Evolutionary conservation across 2,797 vertebrate genomes (phyloP), one percentile per base, ranked within the genome.

Genomic region (Glyptemys insculpta): DNA sequence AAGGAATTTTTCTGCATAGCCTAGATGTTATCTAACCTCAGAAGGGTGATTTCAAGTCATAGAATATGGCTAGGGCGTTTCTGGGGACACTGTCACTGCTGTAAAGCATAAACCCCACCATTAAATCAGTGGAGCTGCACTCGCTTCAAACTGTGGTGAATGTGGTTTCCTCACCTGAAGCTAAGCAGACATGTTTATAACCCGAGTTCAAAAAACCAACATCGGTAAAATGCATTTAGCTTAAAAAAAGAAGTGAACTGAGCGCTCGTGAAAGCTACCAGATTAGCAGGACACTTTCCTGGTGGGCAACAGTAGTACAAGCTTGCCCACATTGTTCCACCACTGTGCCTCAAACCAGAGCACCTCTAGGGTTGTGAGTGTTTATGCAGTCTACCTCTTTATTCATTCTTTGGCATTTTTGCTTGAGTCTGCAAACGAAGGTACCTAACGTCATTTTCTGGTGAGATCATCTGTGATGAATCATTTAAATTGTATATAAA

Each of bases 71-170:
- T 72, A 5, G 44, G 49, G 21, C 15, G 54, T 91, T 94, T 88
- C 52, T 34, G n/a, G 44, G 9, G 54, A 59, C 72, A 80, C 74
- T 94, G 16, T 53, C 12, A 83, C 23, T 27, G 3, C 31, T 0
- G 16, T 81, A 0, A 14, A 41, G 5, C 57, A 85, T 80, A 25
- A 85, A 76, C 21, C 79, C 4, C 27, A 50, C 6, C 5, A 37
- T 57, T 27, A 9, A 0, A 0, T 21, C 62, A 1, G 0, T 56
- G 54, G 72, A 56, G 29, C 10, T 83, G 4, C 21, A 54, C 5
- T 18, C 89, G 62, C 50, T 84, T 84, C 54, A 93, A 80, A 5
- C 29, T 62, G 59, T 29, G 90, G 47, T 6, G 4, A 90, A 80
- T 82, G 7, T 4, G 3, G 44, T 47, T 81, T 86, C 74, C 34